A percentile compares a stretch with the other conserved stretches of the same genome.
Conservation (phyloP, 2,113 vertebrate genomes). For the pig (Sus scrofa) region T2T-Sscrofa CM000824.6:172562501-172563000, state of each 20-base stretch:
- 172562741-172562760: not conserved
- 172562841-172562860: not conserved
- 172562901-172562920: not conserved
- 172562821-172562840: not conserved
- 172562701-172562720: not conserved
- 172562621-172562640: not conserved
- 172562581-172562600: not conserved
- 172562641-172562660: not conserved
- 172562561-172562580: not conserved
- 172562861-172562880: not conserved
- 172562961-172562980: not conserved
- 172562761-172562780: too few relatives aligned
- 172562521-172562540: slow-evolving; percentile 18
- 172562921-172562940: slow-evolving; percentile 21
- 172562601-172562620: slow-evolving; percentile 18
- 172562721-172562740: not conserved
- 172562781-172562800: not conserved
- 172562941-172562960: not conserved
- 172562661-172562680: not conserved
- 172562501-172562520: slow-evolving; percentile 28
- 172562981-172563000: slow-evolving; percentile 13
- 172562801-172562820: not conserved
- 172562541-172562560: not conserved
- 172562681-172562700: not conserved
- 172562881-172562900: not conserved